These are phyloP conservation scores for Euzophera pinguis DNA, from an alignment of 2,888 invertebrate species.

Conservation along the genomic window DNA sequence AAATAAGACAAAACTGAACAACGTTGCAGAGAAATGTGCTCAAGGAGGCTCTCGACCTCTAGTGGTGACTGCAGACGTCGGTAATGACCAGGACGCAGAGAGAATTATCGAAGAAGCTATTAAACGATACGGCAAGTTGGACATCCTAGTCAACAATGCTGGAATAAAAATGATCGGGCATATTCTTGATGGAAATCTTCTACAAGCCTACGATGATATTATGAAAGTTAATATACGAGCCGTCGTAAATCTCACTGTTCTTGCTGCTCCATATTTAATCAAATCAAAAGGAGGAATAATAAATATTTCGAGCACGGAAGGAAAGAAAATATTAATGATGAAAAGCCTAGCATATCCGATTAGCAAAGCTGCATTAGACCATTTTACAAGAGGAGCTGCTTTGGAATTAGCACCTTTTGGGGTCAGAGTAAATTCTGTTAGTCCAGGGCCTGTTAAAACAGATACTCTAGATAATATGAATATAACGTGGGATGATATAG, in stretches of 20 bases:
- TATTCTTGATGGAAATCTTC: conserved; percentile 18
- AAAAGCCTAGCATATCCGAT: conserved; percentile 24
- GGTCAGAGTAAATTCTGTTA: conserved; percentile 72
- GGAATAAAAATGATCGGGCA: conserved; percentile 26
- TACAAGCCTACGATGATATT: conserved; percentile 17
- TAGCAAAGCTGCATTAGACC: conserved; percentile 34
- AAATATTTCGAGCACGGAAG: conserved; percentile 34
- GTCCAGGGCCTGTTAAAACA: conserved; percentile 76
- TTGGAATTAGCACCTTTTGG: conserved; percentile 30
- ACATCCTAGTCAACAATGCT: conserved; percentile 37
- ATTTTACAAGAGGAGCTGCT: conserved; percentile 33
- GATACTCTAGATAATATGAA: conserved; percentile 28
- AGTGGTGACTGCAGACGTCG: conserved; percentile 29
- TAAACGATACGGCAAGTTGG: conserved; percentile 28
- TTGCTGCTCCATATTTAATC: conserved; percentile 33
- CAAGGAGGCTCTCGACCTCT: conserved; percentile 25
- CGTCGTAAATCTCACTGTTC: conserved; percentile 26
- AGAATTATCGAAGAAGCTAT: conserved; percentile 25
- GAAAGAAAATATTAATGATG: conserved; percentile 11
- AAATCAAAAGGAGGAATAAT: conserved; percentile 38
- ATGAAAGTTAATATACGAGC: conserved; percentile 29
- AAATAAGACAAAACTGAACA: conserved; percentile 26
- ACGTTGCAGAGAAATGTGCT: conserved; percentile 24
- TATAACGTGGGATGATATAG: conserved; percentile 21
- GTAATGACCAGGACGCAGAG: conserved; percentile 26